Percentiles rank a stretch among this genome's conserved stretches.
These are phyloP conservation scores for Euleptes europaea DNA, from an alignment of 2,113 vertebrate species.

Conservation along the genomic window DNA sequence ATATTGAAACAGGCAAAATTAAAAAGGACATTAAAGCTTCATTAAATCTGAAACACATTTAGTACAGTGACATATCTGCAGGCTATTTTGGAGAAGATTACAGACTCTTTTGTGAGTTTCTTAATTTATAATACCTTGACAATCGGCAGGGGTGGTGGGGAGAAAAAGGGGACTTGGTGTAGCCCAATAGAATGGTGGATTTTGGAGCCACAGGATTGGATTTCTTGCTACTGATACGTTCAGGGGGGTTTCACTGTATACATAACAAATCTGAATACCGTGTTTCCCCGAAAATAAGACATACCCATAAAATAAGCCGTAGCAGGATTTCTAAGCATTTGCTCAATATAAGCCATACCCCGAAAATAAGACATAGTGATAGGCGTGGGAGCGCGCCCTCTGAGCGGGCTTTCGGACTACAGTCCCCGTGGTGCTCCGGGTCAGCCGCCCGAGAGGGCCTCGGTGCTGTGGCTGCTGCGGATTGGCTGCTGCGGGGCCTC, in stretches of 20 bases:
- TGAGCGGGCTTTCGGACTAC: no score
- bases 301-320: no score
- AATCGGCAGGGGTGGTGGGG: constrained; percentile 50
- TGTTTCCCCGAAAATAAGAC: no score
- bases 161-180: constrained; percentile 27
- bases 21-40: constrained; percentile 90
- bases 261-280: not conserved
- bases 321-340: no score
- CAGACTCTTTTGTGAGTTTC: constrained; percentile 82
- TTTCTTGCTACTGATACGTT: not conserved
- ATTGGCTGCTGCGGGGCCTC: no score
- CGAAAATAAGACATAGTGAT: no score
- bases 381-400: no score
- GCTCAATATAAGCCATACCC: no score
- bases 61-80: constrained; percentile 88
- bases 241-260: no score
- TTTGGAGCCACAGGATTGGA: constrained; percentile 34
- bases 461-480: no score
- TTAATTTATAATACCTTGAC: constrained; percentile 86
- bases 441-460: no score
- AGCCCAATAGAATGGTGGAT: constrained; percentile 56
- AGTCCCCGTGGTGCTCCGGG: no score
- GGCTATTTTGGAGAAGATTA: constrained; percentile 85
- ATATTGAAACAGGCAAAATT: constrained; percentile 86
- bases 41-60: constrained; percentile 90